Base-by-base conservation (phyloP, 2,888 invertebrate genomes). In the Galerucella nymphaeae region DNA sequence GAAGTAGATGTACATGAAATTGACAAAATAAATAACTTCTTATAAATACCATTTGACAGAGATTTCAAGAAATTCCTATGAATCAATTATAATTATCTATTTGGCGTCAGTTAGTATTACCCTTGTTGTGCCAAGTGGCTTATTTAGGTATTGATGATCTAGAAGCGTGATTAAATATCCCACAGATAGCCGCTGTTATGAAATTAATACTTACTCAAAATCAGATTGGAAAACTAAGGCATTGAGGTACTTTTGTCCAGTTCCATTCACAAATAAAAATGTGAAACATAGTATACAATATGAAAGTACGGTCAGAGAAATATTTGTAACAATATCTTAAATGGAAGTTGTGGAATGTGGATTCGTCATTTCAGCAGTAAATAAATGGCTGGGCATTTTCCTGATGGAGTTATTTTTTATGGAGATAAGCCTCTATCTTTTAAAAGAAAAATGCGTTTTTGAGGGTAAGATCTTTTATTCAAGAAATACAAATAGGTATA, bases 381-480 rank as follows among this genome's bases (percentile, higher is more conserved):
- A 76, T 48, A 65, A 38, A 42, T 76, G 76, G 74, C 48, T 73
- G 30, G 71, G 69, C 18, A 64, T 61, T 72, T 74, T 18, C 69
- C 76, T 4, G 71, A 75, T 63, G 75, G 69, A 20, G 41, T 69
- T n/a, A n/a, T 75, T 58, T 73, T 72, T 30, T 53, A 64, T 13
- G n/a, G n/a, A n/a, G 62, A 72, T 53, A n/a, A 70, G 20, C 48
- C 64, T 58, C 23, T 64, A 64, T 48, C 20, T 64, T 64, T 70
- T 74, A 45, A 72, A 74, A 72, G 74, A 74, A 61, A 76, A 72
- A 72, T 74, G 76, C 59, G 23, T 67, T 30, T 67, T 66, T 68
- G 66, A 48, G 67, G 74, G 76, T 69, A 72, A 58, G 20, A 48
- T 23, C 23, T 45, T 53, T 42, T 57, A 30, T 58, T 48, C 20